Evolutionary conservation across 2,113 vertebrate genomes (phyloP).

Genomic region (Saccopteryx leptura): DNA sequence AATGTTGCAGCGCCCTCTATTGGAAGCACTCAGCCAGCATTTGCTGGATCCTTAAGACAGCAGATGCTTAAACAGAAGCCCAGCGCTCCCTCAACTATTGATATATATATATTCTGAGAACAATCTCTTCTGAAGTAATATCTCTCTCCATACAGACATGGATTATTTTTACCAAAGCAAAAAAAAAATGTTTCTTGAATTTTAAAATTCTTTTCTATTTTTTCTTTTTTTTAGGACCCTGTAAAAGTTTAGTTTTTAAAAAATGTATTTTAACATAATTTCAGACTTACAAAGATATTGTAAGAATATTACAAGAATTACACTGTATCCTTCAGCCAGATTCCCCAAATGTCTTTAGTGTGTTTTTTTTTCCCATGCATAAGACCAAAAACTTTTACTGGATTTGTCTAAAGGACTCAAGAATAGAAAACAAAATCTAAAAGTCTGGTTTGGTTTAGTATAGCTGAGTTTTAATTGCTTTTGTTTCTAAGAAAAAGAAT

Average conservation of each 20-base stretch:
- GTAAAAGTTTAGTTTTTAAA: neutral
- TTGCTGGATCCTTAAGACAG: neutral
- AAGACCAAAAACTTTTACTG: slow-evolving; percentile 29
- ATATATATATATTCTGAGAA: neutral
- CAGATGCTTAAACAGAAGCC: neutral
- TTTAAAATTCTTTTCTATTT: slow-evolving; percentile 23
- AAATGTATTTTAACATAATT: slow-evolving; percentile 48
- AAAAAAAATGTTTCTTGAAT: neutral
- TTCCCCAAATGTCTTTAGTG: neutral
- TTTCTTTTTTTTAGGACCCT: slow-evolving; percentile 28
- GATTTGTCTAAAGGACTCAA: slow-evolving; percentile 27
- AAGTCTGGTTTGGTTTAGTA: slow-evolving; percentile 64
- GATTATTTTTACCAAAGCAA: slow-evolving; percentile 39
- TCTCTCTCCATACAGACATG: neutral
- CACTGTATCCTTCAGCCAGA: neutral
- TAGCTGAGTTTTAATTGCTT: slow-evolving; percentile 41
- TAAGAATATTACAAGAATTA: neutral
- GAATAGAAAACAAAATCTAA: slow-evolving; percentile 49
- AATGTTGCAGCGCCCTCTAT: slow-evolving; percentile 77
- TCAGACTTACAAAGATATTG: slow-evolving; percentile 20
- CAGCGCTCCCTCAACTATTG: neutral
- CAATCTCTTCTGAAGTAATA: neutral
- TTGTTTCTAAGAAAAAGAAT: slow-evolving; percentile 55
- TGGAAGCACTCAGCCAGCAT: slow-evolving; percentile 38
- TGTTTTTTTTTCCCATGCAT: neutral